A percentile compares a stretch with the other conserved stretches of the same genome.
phyloP scores from a whole-genome alignment of 2,888 invertebrate species.

The Oscheius sp. region DNA sequence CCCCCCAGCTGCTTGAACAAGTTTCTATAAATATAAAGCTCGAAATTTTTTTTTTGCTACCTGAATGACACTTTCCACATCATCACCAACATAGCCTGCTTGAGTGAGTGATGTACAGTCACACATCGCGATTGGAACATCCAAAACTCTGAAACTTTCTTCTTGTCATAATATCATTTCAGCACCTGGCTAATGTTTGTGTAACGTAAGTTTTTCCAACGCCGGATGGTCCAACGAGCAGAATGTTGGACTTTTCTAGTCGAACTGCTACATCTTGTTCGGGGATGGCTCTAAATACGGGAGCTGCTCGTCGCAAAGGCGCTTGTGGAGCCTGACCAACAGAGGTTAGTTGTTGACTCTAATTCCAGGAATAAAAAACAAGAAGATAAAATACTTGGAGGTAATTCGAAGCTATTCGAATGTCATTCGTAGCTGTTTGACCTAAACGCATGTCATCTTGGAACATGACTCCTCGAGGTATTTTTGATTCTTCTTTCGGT shows the following conservation, averaged over 20 bases:
- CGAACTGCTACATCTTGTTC: conserved; percentile 74
- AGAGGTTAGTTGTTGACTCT: conserved; percentile 32
- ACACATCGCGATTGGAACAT: conserved; percentile 82
- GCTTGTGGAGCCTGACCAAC: conserved; percentile 19
- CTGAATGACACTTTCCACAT: conserved; percentile 76
- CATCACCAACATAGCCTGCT: conserved; percentile 87
- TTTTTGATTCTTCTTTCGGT: conserved; percentile 37
- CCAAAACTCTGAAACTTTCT: conserved; percentile 78
- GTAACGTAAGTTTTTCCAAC: conserved; percentile 91
- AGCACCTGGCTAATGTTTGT: conserved; percentile 86
- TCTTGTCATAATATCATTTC: neutral
- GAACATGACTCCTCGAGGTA: conserved; percentile 54
- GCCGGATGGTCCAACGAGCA: conserved; percentile 94
- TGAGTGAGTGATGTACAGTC: conserved; percentile 69
- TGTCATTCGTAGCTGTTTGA: conserved; percentile 38
- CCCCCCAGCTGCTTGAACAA: conserved; percentile 92
- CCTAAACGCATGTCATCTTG: conserved; percentile 50
- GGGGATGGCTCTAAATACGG: conserved; percentile 52
- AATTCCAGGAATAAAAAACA: neutral
- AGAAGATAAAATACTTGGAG: neutral
- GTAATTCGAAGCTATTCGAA: conserved; percentile 33
- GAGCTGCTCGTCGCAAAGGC: conserved; percentile 31
- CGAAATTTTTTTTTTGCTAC: neutral
- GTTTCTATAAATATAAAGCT: conserved; percentile 79
- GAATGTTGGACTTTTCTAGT: conserved; percentile 92